Conservation (phyloP, 1,140 invertebrate species). For the Drosophila ohnishii region DNA sequence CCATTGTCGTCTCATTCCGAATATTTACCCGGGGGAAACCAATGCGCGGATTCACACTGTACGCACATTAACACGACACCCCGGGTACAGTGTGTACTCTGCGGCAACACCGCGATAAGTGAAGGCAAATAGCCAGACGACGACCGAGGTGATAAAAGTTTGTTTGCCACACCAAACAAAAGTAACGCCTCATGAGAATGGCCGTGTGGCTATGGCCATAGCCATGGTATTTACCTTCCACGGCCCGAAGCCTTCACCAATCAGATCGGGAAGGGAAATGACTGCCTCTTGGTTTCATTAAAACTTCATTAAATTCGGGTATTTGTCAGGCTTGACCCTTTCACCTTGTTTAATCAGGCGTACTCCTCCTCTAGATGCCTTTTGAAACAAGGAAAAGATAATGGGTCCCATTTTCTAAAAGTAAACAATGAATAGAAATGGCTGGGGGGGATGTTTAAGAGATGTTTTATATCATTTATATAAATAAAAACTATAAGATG, state of each 20-base stretch:
- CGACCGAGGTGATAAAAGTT: constrained; percentile 66
- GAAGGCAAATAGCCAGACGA: constrained; percentile 65
- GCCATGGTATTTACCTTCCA: constrained; percentile 4
- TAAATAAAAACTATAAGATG: not conserved
- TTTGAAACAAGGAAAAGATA: not conserved
- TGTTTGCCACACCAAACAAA: constrained; percentile 72
- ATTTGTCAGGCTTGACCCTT: constrained; percentile 11
- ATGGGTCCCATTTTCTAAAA: not conserved
- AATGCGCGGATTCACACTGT: constrained; percentile 39
- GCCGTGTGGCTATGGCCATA: constrained; percentile 2
- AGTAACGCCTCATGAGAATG: constrained; percentile 62
- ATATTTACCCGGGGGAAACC: constrained; percentile 36
- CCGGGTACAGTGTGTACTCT: constrained; percentile 44
- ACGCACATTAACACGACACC: constrained; percentile 42
- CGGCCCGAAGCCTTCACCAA: constrained; percentile 26
- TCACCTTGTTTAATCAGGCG: constrained; percentile 3
- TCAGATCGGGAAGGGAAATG: constrained; percentile 33
- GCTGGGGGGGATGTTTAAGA: not conserved
- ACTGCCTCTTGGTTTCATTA: constrained; percentile 18
- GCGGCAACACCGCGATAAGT: constrained; percentile 69
- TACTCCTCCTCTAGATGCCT: not conserved
- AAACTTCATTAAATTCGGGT: constrained; percentile 30
- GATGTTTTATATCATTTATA: not conserved
- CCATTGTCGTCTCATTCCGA: constrained; percentile 21
- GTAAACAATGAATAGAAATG: no score